phyloP scores from a whole-genome alignment of 2,797 vertebrate genomes.

The Sebastes itinus region DNA sequence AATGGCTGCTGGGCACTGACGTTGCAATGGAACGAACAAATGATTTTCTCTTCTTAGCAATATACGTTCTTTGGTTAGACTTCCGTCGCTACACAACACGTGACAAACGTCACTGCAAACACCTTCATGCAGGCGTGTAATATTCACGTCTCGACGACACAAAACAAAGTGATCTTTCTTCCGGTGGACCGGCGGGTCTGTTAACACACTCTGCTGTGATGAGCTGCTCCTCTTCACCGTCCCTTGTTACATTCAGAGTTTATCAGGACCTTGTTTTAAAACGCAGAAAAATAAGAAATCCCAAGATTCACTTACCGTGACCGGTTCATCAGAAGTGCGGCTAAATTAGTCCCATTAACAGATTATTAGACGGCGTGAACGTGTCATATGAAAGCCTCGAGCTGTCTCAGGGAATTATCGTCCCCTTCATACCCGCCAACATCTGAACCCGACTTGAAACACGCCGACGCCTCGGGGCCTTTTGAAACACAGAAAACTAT shows the following conservation, averaged over 20 bases:
- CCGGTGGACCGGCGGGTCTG: too few species aligned
- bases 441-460: conserved; percentile 14
- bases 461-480: not conserved
- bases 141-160: too few species aligned
- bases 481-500: conserved; percentile 30
- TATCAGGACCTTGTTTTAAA: not conserved
- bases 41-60: too few species aligned
- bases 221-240: not conserved
- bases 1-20: too few species aligned
- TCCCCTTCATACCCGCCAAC: not conserved
- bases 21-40: too few species aligned
- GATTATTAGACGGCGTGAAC: conserved; percentile 35
- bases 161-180: too few species aligned
- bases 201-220: too few species aligned
- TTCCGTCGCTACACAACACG: too few species aligned
- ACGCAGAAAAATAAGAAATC: not conserved
- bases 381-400: conserved; percentile 5
- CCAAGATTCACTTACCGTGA: not conserved
- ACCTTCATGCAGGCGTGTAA: too few species aligned
- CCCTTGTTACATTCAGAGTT: not conserved
- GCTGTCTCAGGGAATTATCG: conserved; percentile 2
- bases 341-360: conserved; percentile 39
- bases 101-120: too few species aligned
- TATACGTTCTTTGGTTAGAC: too few species aligned
- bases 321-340: conserved; percentile 6